These are phyloP conservation scores for Eristalis tenax DNA, from an alignment of 2,888 invertebrate species.

Conservation along the genomic window DNA sequence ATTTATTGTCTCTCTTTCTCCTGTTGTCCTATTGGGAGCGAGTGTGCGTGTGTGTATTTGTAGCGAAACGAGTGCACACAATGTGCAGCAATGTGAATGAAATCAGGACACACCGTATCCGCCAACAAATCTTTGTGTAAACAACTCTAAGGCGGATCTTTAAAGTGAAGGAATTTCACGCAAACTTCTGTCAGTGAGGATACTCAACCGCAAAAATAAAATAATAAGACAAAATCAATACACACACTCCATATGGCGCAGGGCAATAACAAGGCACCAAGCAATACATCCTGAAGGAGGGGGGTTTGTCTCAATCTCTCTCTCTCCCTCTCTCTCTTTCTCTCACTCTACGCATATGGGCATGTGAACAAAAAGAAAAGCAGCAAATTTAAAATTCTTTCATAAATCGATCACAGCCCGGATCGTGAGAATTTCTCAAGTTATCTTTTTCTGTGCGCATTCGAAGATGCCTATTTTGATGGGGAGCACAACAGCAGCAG, in stretches of 20 bases:
- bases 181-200: slow-evolving; percentile 57
- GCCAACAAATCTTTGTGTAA: slow-evolving; percentile 35
- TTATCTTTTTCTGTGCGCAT: background rate
- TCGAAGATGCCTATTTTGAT: slow-evolving; percentile 39
- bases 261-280: slow-evolving; percentile 36
- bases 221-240: slow-evolving; percentile 54
- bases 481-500: background rate
- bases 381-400: background rate
- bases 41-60: background rate
- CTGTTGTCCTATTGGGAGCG: background rate
- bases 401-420: slow-evolving; percentile 54
- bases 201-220: background rate
- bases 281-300: slow-evolving; percentile 29
- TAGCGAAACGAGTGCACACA: slow-evolving; percentile 29
- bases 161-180: slow-evolving; percentile 58
- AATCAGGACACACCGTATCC: slow-evolving; percentile 65
- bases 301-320: background rate
- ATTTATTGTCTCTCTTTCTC: slow-evolving; percentile 69
- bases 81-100: slow-evolving; percentile 55
- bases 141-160: slow-evolving; percentile 60
- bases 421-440: slow-evolving; percentile 65
- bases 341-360: background rate
- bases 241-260: slow-evolving; percentile 64
- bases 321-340: slow-evolving; percentile 1
- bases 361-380: background rate